Conservation (phyloP, 2,888 invertebrate species). For the Globia sparganii region DNA sequence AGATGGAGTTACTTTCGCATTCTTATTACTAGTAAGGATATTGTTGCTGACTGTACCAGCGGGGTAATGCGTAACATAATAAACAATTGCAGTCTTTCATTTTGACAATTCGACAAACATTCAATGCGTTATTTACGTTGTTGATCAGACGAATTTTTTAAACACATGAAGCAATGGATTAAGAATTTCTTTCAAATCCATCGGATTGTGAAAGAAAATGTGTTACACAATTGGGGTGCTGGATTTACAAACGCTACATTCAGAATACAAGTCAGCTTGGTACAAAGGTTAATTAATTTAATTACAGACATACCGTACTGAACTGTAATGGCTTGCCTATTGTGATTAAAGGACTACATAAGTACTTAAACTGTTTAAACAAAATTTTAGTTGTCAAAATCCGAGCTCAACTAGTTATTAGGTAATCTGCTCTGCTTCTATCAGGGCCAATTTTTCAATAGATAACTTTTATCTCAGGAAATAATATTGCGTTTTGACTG, state of each 20-base stretch:
- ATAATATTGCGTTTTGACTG: background rate
- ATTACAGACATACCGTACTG: conserved; percentile 23
- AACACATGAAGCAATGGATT: too few relatives aligned
- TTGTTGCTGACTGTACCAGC: conserved; percentile 17
- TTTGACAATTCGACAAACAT: too few relatives aligned
- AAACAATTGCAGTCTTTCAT: too few relatives aligned
- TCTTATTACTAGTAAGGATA: background rate
- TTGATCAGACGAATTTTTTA: too few relatives aligned
- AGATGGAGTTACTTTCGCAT: background rate
- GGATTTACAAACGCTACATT: conserved; percentile 26
- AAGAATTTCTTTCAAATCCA: too few relatives aligned
- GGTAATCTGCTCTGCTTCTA: background rate
- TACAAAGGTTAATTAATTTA: conserved; percentile 41
- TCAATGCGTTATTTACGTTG: too few relatives aligned
- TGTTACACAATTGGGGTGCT: background rate
- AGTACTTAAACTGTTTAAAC: background rate
- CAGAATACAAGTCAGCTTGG: conserved; percentile 17
- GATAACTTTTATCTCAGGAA: background rate
- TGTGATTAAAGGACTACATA: conserved; percentile 10
- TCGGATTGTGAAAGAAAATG: too few relatives aligned
- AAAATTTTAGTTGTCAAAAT: background rate
- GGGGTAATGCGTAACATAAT: too few relatives aligned
- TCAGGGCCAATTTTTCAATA: background rate
- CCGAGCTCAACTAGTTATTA: background rate
- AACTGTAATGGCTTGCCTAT: conserved; percentile 33